phyloP scores from a whole-genome alignment of 1,140 invertebrate genomes.

The Drosophila baimaii region DNA sequence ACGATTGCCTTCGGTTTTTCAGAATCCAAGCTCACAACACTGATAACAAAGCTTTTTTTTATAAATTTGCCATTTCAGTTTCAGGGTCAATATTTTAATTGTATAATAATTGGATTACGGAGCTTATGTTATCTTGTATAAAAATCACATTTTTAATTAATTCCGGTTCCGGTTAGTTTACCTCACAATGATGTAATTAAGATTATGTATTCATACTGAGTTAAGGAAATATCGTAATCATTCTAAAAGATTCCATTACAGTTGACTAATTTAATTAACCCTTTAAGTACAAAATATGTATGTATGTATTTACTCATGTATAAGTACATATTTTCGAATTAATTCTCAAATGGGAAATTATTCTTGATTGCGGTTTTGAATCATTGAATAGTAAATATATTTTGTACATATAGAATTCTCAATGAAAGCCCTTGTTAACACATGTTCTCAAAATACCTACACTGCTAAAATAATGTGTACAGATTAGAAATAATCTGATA shows the following conservation, averaged over 20 bases:
- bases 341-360: neutral
- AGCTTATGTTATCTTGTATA: neutral
- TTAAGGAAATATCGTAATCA: neutral
- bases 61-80: neutral
- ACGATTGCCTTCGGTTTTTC: neutral
- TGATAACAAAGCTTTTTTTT: conserved; percentile 10
- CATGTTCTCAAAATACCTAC: neutral
- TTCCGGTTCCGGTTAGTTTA: conserved; percentile 5
- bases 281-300: neutral
- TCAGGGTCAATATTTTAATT: conserved; percentile 9
- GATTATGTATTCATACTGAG: neutral
- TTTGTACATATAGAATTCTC: neutral
- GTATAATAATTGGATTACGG: neutral
- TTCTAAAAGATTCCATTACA: too few relatives aligned
- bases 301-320: too few relatives aligned
- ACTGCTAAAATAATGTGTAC: neutral
- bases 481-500: too few relatives aligned
- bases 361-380: too few relatives aligned
- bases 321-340: neutral
- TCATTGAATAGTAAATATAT: neutral
- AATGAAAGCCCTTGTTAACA: conserved; percentile 6
- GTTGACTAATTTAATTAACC: neutral
- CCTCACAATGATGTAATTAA: conserved; percentile 1
- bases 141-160: neutral
- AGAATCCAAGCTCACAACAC: neutral